Base-by-base conservation (phyloP, 2,113 vertebrate species). In the Petroica traversi region DNA sequence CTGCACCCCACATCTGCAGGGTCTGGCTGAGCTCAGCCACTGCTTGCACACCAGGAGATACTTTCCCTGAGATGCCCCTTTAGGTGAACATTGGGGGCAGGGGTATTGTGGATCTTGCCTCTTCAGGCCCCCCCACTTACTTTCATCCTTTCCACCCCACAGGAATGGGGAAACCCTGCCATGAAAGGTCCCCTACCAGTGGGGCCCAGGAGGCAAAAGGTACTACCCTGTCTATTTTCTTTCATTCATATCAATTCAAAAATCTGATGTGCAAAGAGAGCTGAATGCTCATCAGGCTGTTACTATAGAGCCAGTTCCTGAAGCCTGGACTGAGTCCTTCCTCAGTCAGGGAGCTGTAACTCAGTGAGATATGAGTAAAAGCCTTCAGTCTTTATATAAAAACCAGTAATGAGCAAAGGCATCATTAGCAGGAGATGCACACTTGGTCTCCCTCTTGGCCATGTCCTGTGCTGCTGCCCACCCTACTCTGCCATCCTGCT, bases 401-500 rank as follows among this genome's bases (percentile, higher is more conserved):
- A 73, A 1, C 0, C 17, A 49, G 18, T 18, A 74, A 74, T 1
- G 11, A 85, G 45, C 14, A 36, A 83, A 88, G 10, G 6, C 29
- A 25, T 54, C 28, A 3, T 83, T 54, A 79, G 14, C 31, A 33
- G 54, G 14, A 89, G 57, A 28, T 3, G n/a, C 16, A 46, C 5
- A 52, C n/a, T 55, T 17, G 23, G 14, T 73, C 4, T 64, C 20
- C 10, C 7, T 38, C 52, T 43, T n/a, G 54, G 49, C 12, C 2
- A 15, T 48, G 61, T 48, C 40, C 69, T n/a, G 15, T 69, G 34
- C 33, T 59, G 36, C 48, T 14, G 11, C 45, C 46, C 40, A 25
- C 8, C 0, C 2, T 34, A 8, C 0, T 1, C 12, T 87, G 54
- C 36, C 13, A 9, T 16, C 16, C 33, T 0, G 2, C 10, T 0